These are phyloP conservation scores for Oncorhynchus clarkii DNA, from an alignment of 2,113 vertebrate species.

Conservation along the genomic window DNA sequence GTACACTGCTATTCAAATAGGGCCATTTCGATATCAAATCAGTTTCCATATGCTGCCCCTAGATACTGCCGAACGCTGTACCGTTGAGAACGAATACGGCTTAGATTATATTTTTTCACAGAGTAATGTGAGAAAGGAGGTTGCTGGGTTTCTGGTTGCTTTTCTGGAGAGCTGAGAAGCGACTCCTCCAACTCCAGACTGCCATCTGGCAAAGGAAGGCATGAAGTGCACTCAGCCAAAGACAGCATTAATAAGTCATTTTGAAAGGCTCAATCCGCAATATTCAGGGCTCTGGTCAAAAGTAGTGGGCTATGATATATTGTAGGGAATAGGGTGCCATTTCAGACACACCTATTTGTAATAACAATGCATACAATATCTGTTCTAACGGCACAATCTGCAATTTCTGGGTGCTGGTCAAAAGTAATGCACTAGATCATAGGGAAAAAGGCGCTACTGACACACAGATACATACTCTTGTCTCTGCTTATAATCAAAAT, in stretches of 20 bases:
- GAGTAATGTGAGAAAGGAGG: background rate
- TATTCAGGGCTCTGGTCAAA: no score
- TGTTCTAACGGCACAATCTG: no score
- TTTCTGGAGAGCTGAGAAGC: background rate
- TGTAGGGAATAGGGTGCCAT: no score
- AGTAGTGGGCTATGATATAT: no score
- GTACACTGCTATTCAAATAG: slow-evolving; percentile 20
- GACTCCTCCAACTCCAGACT: slow-evolving; percentile 13
- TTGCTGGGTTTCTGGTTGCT: background rate
- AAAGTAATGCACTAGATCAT: no score
- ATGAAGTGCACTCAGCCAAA: slow-evolving; percentile 1
- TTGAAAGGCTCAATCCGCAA: no score
- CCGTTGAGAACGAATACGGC: background rate
- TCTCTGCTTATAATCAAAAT: no score
- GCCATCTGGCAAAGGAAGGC: slow-evolving; percentile 24
- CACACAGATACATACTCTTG: no score
- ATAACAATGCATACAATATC: no score
- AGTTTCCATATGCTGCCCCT: slow-evolving; percentile 23
- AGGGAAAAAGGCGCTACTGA: no score
- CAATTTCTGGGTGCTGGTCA: no score
- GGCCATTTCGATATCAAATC: slow-evolving; percentile 32
- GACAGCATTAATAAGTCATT: background rate
- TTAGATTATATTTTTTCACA: background rate
- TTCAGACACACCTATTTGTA: no score
- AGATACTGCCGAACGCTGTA: background rate